A percentile compares a stretch with the other conserved stretches of the same genome.
Evolutionary conservation across 2,113 vertebrate genomes (phyloP).

Genomic region (Gorsachius goisagi): DNA sequence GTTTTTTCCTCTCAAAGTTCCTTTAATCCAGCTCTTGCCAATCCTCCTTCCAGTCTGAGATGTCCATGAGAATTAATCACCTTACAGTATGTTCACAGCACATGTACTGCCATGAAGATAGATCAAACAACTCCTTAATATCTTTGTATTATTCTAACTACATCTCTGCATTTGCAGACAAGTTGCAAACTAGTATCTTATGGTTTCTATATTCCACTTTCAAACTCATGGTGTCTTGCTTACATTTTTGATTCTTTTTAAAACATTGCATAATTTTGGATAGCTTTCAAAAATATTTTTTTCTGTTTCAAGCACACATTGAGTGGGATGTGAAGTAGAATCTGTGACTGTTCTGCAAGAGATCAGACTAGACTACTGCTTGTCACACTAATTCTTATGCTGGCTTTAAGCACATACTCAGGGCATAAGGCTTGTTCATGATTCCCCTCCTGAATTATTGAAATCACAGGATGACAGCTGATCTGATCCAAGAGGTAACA

Average conservation of each 20-base stretch:
- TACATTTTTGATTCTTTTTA: background rate
- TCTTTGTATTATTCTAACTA: background rate
- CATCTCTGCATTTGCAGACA: background rate
- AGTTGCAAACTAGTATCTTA: background rate
- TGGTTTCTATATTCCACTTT: background rate
- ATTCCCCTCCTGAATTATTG: background rate
- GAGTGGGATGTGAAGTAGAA: constrained; percentile 11
- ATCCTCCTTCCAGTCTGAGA: background rate
- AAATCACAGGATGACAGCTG: background rate
- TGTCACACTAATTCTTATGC: background rate
- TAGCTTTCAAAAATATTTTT: background rate
- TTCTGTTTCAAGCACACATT: background rate
- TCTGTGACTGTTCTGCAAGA: background rate
- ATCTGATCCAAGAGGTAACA: background rate
- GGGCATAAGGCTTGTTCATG: background rate
- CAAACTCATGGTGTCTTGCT: background rate
- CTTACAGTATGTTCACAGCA: background rate
- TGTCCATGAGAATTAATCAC: background rate
- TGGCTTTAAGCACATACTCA: background rate
- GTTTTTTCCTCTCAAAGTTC: background rate
- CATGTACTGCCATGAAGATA: background rate
- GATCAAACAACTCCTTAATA: background rate
- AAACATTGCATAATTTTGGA: background rate
- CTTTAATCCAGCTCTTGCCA: background rate
- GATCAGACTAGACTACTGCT: background rate